Evolutionary conservation across 2,797 vertebrate genomes (phyloP), one percentile per base, ranked within the genome.

Genomic region (Pelodytes ibericus): DNA sequence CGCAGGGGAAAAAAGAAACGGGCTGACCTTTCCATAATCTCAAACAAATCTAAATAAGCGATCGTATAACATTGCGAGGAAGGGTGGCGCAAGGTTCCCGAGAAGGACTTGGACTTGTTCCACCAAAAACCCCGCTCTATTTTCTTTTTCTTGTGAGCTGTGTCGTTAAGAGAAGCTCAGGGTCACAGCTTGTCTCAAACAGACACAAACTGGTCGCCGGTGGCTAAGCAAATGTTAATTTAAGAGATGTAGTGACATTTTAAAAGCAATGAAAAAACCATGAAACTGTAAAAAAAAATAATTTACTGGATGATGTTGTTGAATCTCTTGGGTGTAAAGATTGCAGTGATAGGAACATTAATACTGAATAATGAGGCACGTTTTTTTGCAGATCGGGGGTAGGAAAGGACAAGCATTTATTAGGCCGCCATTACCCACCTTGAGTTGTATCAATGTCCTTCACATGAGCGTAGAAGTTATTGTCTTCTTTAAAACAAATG

Each of bases 181-280:
- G 7, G 10, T 27, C 56, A 58, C 9, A 24, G 29, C 10, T 66
- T 27, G 16, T 13, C 29, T 20, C 24, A n/a, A n/a, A 20, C 13
- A 16, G 44, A 13, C 8, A 44, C 64, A 51, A 2, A 20, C n/a
- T 41, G 8, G 15, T 20, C 22, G 18, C 18, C 10, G 4, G 13
- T 15, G 20, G 27, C 26, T 33, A 36, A 18, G 33, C 8, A 69
- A 69, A 69, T 36, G 29, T 33, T 31, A 51, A 53, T 68, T 7
- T 57, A 16, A 56, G 3, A 15, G 13, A 39, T 22, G 8, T 25
- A 13, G 51, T 26, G 30, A 36, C 51, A 70, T 70, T 70, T 36
- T 24, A 33, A 36, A 47, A 3, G 11, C 44, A 13, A 47, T 15
- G 44, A 47, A 18, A 13, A 47, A 4, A 39, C 15, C 7, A n/a